Conservation (phyloP, 2,113 vertebrate genomes). For the Osmerus eperlanus region DNA sequence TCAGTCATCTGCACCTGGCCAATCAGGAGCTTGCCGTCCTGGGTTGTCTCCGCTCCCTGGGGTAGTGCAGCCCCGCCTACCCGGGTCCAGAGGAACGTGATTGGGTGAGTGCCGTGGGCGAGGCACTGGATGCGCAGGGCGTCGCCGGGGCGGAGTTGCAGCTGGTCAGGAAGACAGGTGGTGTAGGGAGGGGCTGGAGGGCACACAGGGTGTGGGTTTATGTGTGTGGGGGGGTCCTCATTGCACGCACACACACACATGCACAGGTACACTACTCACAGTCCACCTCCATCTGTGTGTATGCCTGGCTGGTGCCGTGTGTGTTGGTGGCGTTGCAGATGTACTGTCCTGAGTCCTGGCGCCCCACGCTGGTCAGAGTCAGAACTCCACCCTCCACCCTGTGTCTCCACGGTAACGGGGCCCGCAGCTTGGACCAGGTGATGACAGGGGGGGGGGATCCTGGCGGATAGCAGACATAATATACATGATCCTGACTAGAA, state of each 20-base stretch:
- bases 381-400: conserved; percentile 71
- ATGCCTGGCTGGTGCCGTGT: conserved; percentile 75
- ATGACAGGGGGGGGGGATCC: conserved; percentile 82
- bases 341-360: conserved; percentile 96
- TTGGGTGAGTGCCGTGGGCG: conserved; percentile 86
- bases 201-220: neutral
- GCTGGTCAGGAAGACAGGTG: conserved; percentile 80
- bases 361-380: conserved; percentile 81
- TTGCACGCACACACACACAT: too few relatives aligned
- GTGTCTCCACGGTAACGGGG: conserved; percentile 94
- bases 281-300: conserved; percentile 86
- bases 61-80: conserved; percentile 72
- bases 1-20: conserved; percentile 49
- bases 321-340: conserved; percentile 92
- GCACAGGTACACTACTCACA: conserved; percentile 70
- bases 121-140: conserved; percentile 82
- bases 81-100: conserved; percentile 81
- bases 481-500: neutral
- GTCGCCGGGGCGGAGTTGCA: conserved; percentile 64
- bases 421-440: conserved; percentile 91
- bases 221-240: neutral
- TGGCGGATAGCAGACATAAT: conserved; percentile 33
- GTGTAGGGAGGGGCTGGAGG: conserved; percentile 83
- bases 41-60: conserved; percentile 5
- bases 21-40: conserved; percentile 72